These are phyloP conservation scores for Deroplatys truncata DNA, from an alignment of 2,888 invertebrate genomes.

Conservation along the genomic window DNA sequence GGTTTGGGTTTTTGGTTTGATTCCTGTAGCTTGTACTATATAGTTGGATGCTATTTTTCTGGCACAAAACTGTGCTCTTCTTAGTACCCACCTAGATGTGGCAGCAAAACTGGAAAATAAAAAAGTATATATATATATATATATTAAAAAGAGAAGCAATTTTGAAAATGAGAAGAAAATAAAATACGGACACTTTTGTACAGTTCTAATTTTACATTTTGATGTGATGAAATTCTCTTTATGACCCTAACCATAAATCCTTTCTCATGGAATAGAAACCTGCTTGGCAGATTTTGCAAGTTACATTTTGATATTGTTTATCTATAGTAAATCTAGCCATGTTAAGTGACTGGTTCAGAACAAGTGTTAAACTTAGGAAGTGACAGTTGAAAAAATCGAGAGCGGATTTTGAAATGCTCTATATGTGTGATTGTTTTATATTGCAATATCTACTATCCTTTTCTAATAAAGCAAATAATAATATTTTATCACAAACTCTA, in stretches of 20 bases:
- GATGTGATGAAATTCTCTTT: neutral
- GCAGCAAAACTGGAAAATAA: slow-evolving; percentile 22
- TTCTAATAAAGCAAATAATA: neutral
- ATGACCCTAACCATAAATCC: neutral
- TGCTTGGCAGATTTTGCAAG: neutral
- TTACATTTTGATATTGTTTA: neutral
- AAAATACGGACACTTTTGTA: slow-evolving; percentile 30
- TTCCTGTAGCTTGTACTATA: slow-evolving; percentile 21
- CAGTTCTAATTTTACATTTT: slow-evolving; percentile 23
- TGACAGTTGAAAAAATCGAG: neutral
- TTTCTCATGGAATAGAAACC: neutral
- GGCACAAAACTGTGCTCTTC: slow-evolving; percentile 17
- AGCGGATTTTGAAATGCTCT: neutral
- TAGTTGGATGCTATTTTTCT: slow-evolving; percentile 17
- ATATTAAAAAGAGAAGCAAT: neutral
- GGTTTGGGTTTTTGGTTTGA: slow-evolving; percentile 29
- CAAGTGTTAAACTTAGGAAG: neutral
- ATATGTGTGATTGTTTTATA: neutral
- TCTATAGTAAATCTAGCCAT: neutral
- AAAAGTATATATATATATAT: slow-evolving; percentile 9
- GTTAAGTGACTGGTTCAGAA: neutral
- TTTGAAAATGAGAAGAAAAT: slow-evolving; percentile 17
- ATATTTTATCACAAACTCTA: neutral
- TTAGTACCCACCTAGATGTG: slow-evolving; percentile 24
- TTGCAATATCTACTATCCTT: neutral